These are phyloP conservation scores for Argya squamiceps DNA, from an alignment of 2,797 vertebrate genomes.

Conservation along the genomic window DNA sequence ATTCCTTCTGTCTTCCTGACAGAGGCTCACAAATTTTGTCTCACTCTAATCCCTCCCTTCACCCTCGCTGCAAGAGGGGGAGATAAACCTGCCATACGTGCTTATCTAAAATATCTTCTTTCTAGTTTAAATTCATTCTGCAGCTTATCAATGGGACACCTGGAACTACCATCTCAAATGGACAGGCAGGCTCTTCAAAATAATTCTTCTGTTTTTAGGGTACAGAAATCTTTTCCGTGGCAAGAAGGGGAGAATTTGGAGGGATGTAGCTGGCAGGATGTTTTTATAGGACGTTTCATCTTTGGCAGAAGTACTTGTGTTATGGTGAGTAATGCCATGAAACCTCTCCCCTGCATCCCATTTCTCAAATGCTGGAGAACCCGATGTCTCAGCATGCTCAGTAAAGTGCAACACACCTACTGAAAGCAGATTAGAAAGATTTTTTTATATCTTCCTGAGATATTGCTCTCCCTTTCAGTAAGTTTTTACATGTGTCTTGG, in stretches of 20 bases:
- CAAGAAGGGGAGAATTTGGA: fast-evolving
- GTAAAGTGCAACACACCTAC: not conserved
- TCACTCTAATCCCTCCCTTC: not conserved
- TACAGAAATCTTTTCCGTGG: not conserved
- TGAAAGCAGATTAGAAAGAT: not conserved
- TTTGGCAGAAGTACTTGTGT: not conserved
- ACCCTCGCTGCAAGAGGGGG: not conserved
- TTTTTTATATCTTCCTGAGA: constrained; percentile 15
- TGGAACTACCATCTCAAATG: not conserved
- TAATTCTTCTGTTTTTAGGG: not conserved
- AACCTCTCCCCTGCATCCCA: not conserved
- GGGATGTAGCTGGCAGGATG: not conserved
- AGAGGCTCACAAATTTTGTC: not conserved
- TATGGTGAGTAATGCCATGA: not conserved
- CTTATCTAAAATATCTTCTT: not conserved
- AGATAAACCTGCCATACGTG: not conserved
- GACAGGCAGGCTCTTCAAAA: not conserved
- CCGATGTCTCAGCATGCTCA: not conserved
- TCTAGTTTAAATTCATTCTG: not conserved
- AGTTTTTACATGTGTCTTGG: constrained; percentile 26
- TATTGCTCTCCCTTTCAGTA: constrained; percentile 1
- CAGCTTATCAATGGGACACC: not conserved
- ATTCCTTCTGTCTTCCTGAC: not conserved
- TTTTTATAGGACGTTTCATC: not conserved
- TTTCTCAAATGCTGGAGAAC: not conserved